Evolutionary conservation across 2,888 invertebrate genomes (phyloP), one percentile per base, ranked within the genome.

Genomic region (Eupithecia pulchellata): DNA sequence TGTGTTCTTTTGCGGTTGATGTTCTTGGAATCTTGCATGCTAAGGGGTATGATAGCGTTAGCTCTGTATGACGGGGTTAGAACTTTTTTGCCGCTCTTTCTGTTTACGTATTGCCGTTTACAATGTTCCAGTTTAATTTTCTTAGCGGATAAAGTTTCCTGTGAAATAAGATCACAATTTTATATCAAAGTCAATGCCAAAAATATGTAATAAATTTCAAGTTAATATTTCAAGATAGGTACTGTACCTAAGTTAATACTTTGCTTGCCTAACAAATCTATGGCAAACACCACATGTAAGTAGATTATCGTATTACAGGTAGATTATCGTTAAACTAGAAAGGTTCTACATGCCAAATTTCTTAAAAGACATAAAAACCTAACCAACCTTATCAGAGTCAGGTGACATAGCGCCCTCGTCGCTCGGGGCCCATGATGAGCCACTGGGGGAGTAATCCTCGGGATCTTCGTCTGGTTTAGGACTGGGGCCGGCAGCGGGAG

Each of bases 371-470:
- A 9, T 29, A 14, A 57, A 1, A 17, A n/a, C 3, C 4, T 3
- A 30, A 67, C 57, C 3, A 52, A 82, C 87, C 77, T 82, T 81
- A 57, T 80, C 83, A 13, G 86, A 84, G 32, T 89, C 89, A 11
- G 82, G 86, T 13, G 85, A 86, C 1, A 82, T 79, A 4, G 76
- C 79, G 11, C 80, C 82, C 0, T 87, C 85, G n/a, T 86, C 89
- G 52, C 88, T 89, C 0, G 92, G 91, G 27, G 79, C 87, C 92
- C 92, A 92, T 0, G 89, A 89, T 0, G 92, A 90, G 0, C 81
- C 87, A 66, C 91, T 91, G 1, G 87, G 84, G 0, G 90, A 89
- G 76, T 79, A 92, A 71, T 91, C 92, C 13, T 77, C 76, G 0
- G 78, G 78, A 20, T 89, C 89, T 3, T 84, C 82, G 3, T 83